Evolutionary conservation across 2,888 invertebrate species (phyloP).

Genomic region (Congeria kusceri): DNA sequence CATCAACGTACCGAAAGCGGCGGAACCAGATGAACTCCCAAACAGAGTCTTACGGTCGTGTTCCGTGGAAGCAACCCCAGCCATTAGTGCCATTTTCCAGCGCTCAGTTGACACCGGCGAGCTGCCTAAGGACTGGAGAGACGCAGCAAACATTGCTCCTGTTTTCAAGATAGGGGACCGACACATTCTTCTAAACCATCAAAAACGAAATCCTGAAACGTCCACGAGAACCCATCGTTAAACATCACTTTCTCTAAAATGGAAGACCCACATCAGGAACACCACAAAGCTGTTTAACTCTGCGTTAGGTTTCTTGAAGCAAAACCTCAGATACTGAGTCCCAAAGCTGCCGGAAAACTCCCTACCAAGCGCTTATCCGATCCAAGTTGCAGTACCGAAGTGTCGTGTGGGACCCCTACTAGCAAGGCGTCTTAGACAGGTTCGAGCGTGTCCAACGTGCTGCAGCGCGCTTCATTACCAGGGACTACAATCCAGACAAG

Average conservation of each 20-base stretch:
- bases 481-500: constrained; percentile 15
- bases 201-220: too few species aligned
- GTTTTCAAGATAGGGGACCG: constrained; percentile 16
- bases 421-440: constrained; percentile 7
- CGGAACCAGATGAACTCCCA: constrained; percentile 51
- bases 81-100: constrained; percentile 42
- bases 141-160: constrained; percentile 36
- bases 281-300: background rate
- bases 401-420: constrained; percentile 4
- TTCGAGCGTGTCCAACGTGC: constrained; percentile 9
- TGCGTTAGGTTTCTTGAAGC: background rate
- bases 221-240: background rate
- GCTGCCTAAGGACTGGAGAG: constrained; percentile 52
- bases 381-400: constrained; percentile 8
- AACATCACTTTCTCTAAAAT: background rate
- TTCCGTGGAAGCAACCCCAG: constrained; percentile 49
- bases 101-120: constrained; percentile 40
- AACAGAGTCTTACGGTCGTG: constrained; percentile 53
- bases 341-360: background rate
- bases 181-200: too few species aligned
- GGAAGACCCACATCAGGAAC: background rate
- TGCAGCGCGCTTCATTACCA: constrained; percentile 12
- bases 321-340: constrained; percentile 1
- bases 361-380: background rate
- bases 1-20: constrained; percentile 40